phyloP scores from a whole-genome alignment of 2,888 invertebrate species.

The Caenorhabditis sp. region DNA sequence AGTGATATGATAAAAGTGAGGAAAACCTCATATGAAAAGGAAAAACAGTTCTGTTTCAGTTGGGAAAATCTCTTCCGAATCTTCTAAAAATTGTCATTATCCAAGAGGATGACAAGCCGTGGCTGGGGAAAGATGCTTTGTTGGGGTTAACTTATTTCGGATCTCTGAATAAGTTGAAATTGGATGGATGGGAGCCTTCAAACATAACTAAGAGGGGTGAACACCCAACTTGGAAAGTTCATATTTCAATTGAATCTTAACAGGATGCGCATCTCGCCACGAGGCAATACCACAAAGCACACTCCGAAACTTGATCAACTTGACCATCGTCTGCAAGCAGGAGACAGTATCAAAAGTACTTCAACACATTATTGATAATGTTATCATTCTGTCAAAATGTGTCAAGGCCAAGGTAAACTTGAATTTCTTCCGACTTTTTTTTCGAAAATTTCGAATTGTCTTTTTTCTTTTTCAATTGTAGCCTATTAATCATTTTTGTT shows the following conservation, averaged over 20 bases:
- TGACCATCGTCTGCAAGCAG: slow-evolving; percentile 51
- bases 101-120: slow-evolving; percentile 23
- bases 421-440: background rate
- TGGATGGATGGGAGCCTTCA: slow-evolving; percentile 52
- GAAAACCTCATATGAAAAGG: background rate
- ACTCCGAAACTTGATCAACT: slow-evolving; percentile 37
- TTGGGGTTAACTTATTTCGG: slow-evolving; percentile 44
- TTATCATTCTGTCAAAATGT: slow-evolving; percentile 48
- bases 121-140: slow-evolving; percentile 39
- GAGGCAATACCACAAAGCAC: slow-evolving; percentile 46
- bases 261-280: slow-evolving; percentile 45
- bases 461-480: slow-evolving; percentile 1
- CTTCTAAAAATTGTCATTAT: slow-evolving; percentile 26
- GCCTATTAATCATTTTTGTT: slow-evolving; percentile 9
- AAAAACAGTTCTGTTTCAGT: slow-evolving; percentile 4
- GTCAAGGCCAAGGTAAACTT: slow-evolving; percentile 52
- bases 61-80: slow-evolving; percentile 35
- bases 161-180: slow-evolving; percentile 36
- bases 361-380: slow-evolving; percentile 44
- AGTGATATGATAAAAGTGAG: slow-evolving; percentile 49
- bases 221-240: too few species aligned
- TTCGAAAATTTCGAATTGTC: background rate
- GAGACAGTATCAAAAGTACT: slow-evolving; percentile 56
- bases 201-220: slow-evolving; percentile 45
- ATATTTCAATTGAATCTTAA: too few species aligned